Percentiles rank a stretch among this genome's conserved stretches.
phyloP scores from a whole-genome alignment of 92 coral and sea anemone species.

The Siderastrea radians region DNA sequence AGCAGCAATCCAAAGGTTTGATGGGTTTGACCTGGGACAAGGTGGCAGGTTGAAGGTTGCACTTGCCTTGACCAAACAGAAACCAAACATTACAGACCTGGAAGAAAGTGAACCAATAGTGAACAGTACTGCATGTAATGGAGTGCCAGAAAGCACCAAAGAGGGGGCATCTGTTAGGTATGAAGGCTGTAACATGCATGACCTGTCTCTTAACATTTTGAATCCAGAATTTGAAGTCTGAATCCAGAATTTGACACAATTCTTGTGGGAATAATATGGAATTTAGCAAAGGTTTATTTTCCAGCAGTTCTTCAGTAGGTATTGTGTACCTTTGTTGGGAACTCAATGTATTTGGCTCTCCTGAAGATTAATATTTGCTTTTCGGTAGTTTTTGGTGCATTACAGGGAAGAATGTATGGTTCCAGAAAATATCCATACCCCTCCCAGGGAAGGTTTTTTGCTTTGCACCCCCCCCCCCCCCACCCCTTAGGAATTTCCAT shows the following conservation, averaged over 20 bases:
- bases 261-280: too few relatives aligned
- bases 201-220: not conserved
- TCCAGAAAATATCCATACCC: too few relatives aligned
- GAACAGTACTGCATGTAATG: not conserved
- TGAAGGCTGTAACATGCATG: not conserved
- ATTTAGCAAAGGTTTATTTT: too few relatives aligned
- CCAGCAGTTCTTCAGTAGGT: too few relatives aligned
- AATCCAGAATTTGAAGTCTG: not conserved
- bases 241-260: not conserved
- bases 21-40: constrained; percentile 79
- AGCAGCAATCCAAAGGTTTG: constrained; percentile 78
- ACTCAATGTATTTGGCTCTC: too few relatives aligned
- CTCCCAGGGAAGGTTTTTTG: too few relatives aligned
- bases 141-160: not conserved
- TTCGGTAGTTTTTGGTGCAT: too few relatives aligned
- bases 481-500: too few relatives aligned
- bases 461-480: too few relatives aligned
- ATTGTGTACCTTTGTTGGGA: too few relatives aligned
- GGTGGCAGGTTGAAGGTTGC: constrained; percentile 69
- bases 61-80: constrained; percentile 59
- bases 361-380: too few relatives aligned
- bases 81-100: constrained; percentile 7
- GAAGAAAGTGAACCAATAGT: not conserved
- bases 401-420: too few relatives aligned
- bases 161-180: constrained; percentile 19